Evolutionary conservation across 1,140 invertebrate species (phyloP).

Genomic region (Penaeus vannamei): DNA sequence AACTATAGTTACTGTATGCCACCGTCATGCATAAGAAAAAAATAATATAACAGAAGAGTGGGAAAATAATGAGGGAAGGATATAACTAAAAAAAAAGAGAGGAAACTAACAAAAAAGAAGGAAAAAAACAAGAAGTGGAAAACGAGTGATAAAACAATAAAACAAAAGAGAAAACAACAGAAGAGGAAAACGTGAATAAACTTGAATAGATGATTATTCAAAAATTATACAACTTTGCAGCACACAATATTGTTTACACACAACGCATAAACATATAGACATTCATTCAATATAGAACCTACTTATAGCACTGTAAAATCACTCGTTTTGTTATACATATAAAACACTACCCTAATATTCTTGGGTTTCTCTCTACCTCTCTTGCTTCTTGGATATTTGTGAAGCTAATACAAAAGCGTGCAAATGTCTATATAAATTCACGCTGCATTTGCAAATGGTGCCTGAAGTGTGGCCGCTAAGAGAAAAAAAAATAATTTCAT

Average conservation of each 20-base stretch:
- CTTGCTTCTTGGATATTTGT: background rate
- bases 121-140: background rate
- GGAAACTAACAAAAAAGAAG: background rate
- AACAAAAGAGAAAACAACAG: background rate
- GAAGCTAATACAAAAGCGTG: conserved; percentile 16
- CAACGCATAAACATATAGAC: background rate
- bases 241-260: conserved; percentile 20
- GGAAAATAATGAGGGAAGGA: background rate
- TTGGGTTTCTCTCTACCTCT: background rate
- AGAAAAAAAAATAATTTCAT: no score
- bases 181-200: background rate
- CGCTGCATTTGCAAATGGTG: conserved; percentile 18
- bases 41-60: background rate
- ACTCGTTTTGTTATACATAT: conserved; percentile 27
- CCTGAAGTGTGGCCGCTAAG: no score
- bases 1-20: no score
- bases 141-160: background rate
- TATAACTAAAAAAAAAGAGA: background rate
- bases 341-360: conserved; percentile 4
- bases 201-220: background rate
- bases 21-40: no score
- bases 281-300: conserved; percentile 22
- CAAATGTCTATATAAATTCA: conserved; percentile 31
- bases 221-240: conserved; percentile 23
- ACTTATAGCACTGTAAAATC: conserved; percentile 21